phyloP scores from a whole-genome alignment of 1,140 invertebrate genomes.

The Lepidurus apus region DNA sequence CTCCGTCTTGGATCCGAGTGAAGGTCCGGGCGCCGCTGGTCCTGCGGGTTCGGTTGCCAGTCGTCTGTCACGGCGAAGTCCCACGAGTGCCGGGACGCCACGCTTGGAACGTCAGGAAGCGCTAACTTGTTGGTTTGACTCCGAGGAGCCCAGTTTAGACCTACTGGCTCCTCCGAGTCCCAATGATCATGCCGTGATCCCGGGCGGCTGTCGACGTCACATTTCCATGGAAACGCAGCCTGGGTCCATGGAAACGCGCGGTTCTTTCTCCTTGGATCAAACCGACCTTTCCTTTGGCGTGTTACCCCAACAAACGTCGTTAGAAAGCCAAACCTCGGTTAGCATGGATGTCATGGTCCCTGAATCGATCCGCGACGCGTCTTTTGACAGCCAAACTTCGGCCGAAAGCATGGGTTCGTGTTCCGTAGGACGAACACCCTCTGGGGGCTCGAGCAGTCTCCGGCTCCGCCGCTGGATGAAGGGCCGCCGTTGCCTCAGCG shows the following conservation, averaged over 20 bases:
- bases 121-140: conserved; percentile 35
- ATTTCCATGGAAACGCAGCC: conserved; percentile 31
- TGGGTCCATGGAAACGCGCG: conserved; percentile 32
- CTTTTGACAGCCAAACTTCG: conserved; percentile 34
- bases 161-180: conserved; percentile 42
- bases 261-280: conserved; percentile 28
- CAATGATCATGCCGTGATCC: conserved; percentile 43
- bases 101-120: conserved; percentile 36
- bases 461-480: conserved; percentile 38
- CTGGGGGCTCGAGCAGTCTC: conserved; percentile 24
- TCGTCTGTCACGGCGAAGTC: conserved; percentile 27
- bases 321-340: conserved; percentile 32
- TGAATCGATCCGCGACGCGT: conserved; percentile 29
- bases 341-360: conserved; percentile 33
- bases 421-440: conserved; percentile 3
- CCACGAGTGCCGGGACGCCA: conserved; percentile 32
- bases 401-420: conserved; percentile 33
- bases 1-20: neutral
- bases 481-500: conserved; percentile 51
- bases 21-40: neutral
- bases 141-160: conserved; percentile 40
- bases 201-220: conserved; percentile 38
- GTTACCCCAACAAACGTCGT: conserved; percentile 29
- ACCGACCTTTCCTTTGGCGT: conserved; percentile 2
- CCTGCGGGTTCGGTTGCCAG: neutral